A percentile compares a stretch with the other conserved stretches of the same genome.
These are phyloP conservation scores for Eupelmus urozonus DNA, from an alignment of 2,888 invertebrate species.

Conservation along the genomic window DNA sequence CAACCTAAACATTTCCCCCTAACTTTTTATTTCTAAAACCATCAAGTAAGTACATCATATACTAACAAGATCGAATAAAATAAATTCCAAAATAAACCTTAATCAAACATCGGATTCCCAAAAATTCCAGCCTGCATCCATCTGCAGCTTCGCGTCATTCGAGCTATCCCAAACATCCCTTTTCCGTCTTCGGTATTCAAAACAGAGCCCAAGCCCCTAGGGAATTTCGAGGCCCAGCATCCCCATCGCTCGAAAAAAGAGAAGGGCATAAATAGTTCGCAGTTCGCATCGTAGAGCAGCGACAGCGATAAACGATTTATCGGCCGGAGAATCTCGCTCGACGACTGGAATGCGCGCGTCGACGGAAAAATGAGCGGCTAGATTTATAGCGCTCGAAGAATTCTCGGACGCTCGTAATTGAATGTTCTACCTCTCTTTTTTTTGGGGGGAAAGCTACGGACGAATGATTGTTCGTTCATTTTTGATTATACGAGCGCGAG, in stretches of 20 bases:
- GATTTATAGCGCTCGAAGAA: conserved; percentile 41
- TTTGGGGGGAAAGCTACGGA: too few relatives aligned
- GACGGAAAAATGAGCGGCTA: conserved; percentile 53
- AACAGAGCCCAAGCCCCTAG: not conserved
- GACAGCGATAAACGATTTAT: conserved; percentile 57
- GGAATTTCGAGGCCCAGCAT: not conserved
- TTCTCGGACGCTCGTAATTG: conserved; percentile 35
- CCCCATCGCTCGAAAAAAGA: not conserved
- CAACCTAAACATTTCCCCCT: too few relatives aligned
- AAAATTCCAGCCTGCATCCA: too few relatives aligned
- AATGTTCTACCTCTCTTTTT: conserved; percentile 9
- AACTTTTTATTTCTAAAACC: too few relatives aligned
- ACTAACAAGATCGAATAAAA: too few relatives aligned
- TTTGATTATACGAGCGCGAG: too few relatives aligned
- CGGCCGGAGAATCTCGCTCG: conserved; percentile 37
- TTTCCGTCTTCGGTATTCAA: not conserved
- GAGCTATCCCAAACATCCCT: not conserved
- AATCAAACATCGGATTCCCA: too few relatives aligned
- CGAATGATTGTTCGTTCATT: not conserved
- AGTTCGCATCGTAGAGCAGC: too few relatives aligned
- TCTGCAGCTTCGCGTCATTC: not conserved
- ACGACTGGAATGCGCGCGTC: conserved; percentile 41
- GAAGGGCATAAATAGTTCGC: conserved; percentile 40
- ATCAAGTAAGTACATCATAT: too few relatives aligned
- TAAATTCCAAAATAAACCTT: too few relatives aligned